Evolutionary conservation across 2,888 invertebrate genomes (phyloP).

Genomic region (Sinodicranocentrus sp.): DNA sequence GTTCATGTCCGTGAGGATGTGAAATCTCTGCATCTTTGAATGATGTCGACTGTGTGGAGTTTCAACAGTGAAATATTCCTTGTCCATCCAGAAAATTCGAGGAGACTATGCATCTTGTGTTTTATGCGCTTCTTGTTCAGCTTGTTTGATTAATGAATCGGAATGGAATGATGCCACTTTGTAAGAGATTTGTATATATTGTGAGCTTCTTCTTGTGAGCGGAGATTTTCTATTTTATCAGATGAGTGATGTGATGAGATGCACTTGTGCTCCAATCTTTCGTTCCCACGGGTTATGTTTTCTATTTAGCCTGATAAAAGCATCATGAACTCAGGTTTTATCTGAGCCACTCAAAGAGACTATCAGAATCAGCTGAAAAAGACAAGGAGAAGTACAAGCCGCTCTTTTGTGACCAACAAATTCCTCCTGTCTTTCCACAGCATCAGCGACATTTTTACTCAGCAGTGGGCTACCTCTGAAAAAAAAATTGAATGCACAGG

Average conservation of each 20-base stretch:
- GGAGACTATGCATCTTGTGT: not conserved
- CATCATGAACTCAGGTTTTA: no score
- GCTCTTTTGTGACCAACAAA: constrained; percentile 21
- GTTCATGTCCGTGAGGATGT: no score
- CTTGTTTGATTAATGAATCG: constrained; percentile 61
- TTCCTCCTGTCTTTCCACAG: no score
- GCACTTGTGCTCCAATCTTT: constrained; percentile 27
- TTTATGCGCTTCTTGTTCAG: constrained; percentile 37
- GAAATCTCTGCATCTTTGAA: no score
- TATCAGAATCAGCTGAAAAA: constrained; percentile 42
- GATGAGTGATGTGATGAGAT: constrained; percentile 36
- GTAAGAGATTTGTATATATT: no score
- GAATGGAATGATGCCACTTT: constrained; percentile 31
- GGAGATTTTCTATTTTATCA: constrained; percentile 15
- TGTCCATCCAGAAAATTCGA: not conserved
- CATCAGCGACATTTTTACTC: no score
- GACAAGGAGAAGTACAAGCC: not conserved
- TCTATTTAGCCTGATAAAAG: constrained; percentile 20
- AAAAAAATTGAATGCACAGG: no score
- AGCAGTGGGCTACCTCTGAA: no score
- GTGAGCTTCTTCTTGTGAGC: no score
- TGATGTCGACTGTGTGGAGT: constrained; percentile 42
- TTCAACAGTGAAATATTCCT: constrained; percentile 55
- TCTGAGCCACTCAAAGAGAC: no score
- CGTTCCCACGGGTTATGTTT: constrained; percentile 55